Conservation (phyloP, 2,113 vertebrate species). For the Seriola aureovittata region DNA sequence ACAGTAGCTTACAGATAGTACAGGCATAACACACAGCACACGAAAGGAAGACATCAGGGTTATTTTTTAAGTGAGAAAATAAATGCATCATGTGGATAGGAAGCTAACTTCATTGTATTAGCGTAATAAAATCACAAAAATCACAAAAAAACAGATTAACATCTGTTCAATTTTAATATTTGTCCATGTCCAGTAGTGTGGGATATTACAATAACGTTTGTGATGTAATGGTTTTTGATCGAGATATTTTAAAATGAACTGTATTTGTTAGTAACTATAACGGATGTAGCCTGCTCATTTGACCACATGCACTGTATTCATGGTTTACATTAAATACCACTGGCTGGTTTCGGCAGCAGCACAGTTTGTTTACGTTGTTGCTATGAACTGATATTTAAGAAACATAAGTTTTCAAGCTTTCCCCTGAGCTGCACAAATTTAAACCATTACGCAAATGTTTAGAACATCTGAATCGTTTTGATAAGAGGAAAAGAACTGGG, state of each 20-base stretch:
- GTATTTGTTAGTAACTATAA: neutral
- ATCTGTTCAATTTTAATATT: neutral
- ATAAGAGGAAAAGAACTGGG: neutral
- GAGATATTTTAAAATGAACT: neutral
- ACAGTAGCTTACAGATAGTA: neutral
- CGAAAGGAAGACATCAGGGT: neutral
- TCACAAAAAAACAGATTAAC: neutral
- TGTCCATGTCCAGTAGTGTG: neutral
- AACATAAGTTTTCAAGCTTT: neutral
- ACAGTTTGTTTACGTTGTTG: neutral
- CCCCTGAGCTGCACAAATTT: neutral
- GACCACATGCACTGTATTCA: neutral
- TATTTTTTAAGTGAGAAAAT: neutral
- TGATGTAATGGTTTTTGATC: neutral
- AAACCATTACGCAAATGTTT: neutral
- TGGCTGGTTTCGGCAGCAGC: neutral
- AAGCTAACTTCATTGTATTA: neutral
- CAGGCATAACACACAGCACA: neutral
- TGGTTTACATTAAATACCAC: neutral
- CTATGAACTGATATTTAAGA: neutral
- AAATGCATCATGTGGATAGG: neutral
- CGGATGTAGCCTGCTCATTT: neutral
- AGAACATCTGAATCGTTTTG: neutral
- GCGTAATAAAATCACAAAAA: neutral
- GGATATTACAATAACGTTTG: neutral